A percentile compares a stretch with the other conserved stretches of the same genome.
These are phyloP conservation scores for Hydractinia echinata DNA, from an alignment of 30 jellyfish, hydroid and myxozoan genomes.

Conservation along the genomic window DNA sequence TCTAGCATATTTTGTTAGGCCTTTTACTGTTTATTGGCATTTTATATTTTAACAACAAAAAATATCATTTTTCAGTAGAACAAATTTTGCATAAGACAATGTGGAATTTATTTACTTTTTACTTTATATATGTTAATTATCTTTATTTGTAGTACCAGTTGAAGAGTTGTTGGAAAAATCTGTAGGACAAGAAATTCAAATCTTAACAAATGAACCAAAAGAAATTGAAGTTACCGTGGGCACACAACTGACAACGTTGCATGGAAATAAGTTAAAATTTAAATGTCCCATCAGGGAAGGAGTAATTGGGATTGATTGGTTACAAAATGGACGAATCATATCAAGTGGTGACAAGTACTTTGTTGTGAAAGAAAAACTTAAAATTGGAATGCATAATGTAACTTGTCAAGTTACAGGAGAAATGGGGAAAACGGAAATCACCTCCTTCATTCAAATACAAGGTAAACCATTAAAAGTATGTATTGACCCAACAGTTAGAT, in stretches of 20 bases:
- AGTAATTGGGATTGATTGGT: constrained; percentile 11
- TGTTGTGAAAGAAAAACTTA: not conserved
- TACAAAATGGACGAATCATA: not conserved
- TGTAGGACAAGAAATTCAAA: not conserved
- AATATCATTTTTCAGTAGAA: too few species aligned
- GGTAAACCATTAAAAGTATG: not conserved
- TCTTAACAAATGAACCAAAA: not conserved
- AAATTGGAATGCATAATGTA: constrained; percentile 6
- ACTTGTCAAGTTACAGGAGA: constrained; percentile 28
- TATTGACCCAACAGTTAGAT: too few species aligned
- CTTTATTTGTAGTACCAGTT: constrained; percentile 17
- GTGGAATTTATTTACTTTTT: too few species aligned
- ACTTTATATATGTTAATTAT: not conserved
- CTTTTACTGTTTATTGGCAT: too few species aligned
- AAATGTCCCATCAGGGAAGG: constrained; percentile 25
- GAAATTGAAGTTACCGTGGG: constrained; percentile 14
- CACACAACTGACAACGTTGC: not conserved
- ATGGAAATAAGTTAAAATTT: constrained; percentile 2
- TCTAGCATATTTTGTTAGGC: too few species aligned
- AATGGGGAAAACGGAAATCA: not conserved
- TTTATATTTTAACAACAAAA: too few species aligned
- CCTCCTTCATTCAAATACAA: constrained; percentile 5
- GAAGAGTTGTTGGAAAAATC: constrained; percentile 21
- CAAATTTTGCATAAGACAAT: too few species aligned
- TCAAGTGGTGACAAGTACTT: constrained; percentile 1